Percentiles rank a stretch among this genome's conserved stretches.
phyloP scores from a whole-genome alignment of 2,888 invertebrate genomes.

The Eulithis prunata region DNA sequence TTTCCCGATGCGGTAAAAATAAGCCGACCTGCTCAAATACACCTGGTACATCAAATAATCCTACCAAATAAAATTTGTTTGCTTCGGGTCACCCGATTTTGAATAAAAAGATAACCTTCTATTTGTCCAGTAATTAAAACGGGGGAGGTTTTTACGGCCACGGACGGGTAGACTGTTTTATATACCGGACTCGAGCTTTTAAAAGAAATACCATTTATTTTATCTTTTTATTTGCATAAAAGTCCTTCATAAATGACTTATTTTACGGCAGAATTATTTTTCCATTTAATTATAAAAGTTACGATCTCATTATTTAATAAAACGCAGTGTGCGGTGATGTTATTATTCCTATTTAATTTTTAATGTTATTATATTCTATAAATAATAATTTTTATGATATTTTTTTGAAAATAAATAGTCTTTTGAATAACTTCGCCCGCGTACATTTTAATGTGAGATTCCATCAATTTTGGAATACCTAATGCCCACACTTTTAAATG shows the following conservation, averaged over 20 bases:
- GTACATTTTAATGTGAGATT: too few relatives aligned
- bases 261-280: conserved; percentile 31
- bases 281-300: conserved; percentile 29
- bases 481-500: too few relatives aligned
- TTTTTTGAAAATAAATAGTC: too few relatives aligned
- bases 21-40: background rate
- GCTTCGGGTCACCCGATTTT: conserved; percentile 36
- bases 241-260: conserved; percentile 51
- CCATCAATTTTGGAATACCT: too few relatives aligned
- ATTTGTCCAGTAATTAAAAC: conserved; percentile 62
- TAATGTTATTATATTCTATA: too few relatives aligned
- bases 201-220: conserved; percentile 50
- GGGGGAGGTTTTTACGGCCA: conserved; percentile 53
- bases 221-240: conserved; percentile 54
- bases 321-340: too few relatives aligned
- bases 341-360: too few relatives aligned
- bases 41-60: too few relatives aligned
- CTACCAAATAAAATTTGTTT: conserved; percentile 14
- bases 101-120: conserved; percentile 47
- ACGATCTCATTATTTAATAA: too few relatives aligned
- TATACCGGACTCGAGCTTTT: conserved; percentile 40
- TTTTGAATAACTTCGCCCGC: too few relatives aligned
- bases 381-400: too few relatives aligned
- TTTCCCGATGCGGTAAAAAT: too few relatives aligned
- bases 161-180: conserved; percentile 47